Evolutionary conservation across 1,140 invertebrate genomes (phyloP).

Genomic region (Proctacanthus coquilletti): DNA sequence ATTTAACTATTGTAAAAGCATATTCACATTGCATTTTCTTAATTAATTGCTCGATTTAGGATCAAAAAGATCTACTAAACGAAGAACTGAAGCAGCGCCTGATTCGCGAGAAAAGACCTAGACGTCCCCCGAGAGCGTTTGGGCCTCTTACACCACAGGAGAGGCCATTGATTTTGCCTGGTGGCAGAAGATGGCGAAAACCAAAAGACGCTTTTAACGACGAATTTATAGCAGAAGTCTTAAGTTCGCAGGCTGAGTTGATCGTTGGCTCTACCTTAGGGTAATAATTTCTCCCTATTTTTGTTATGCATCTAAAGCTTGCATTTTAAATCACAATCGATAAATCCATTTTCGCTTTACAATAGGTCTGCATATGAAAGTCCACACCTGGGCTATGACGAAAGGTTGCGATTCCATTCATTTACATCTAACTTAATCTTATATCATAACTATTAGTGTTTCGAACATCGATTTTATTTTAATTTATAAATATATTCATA

Average conservation of each 20-base stretch:
- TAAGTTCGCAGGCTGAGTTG: constrained; percentile 57
- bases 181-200: constrained; percentile 54
- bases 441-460: neutral
- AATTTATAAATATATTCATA: too few species aligned
- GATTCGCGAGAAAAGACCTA: constrained; percentile 31
- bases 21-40: too few species aligned
- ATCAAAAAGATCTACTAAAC: constrained; percentile 30
- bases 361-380: constrained; percentile 34
- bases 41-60: too few species aligned
- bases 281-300: constrained; percentile 30
- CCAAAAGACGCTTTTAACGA: constrained; percentile 65
- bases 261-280: constrained; percentile 58
- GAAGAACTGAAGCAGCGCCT: constrained; percentile 29
- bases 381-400: constrained; percentile 32
- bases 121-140: constrained; percentile 31
- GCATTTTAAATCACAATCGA: constrained; percentile 9
- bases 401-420: too few species aligned
- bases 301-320: neutral
- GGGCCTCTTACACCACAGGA: constrained; percentile 36
- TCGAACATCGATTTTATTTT: neutral
- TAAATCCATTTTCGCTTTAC: constrained; percentile 25
- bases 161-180: constrained; percentile 44
- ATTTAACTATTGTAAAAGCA: too few species aligned
- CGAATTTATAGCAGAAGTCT: constrained; percentile 56
- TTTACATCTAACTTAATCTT: constrained; percentile 1